Percentiles rank a stretch among this genome's conserved stretches.
phyloP scores from a whole-genome alignment of 2,113 vertebrate species.

The Plectropomus leopardus region DNA sequence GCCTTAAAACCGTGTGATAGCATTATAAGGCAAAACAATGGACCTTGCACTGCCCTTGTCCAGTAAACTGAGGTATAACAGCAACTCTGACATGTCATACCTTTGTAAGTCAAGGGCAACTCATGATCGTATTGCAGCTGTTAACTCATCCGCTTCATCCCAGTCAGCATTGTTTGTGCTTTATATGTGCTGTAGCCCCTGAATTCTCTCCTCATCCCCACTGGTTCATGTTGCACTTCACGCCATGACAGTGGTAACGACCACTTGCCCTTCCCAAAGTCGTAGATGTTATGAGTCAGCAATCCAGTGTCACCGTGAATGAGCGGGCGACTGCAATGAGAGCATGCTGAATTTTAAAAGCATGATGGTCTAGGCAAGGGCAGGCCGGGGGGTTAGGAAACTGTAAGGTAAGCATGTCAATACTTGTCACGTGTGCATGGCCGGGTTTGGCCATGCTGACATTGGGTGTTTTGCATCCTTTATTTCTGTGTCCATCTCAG shows the following conservation, averaged over 20 bases:
- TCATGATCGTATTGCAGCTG: slow-evolving; percentile 23
- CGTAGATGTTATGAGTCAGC: slow-evolving; percentile 68
- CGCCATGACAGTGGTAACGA: slow-evolving; percentile 42
- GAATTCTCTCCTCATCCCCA: slow-evolving; percentile 14
- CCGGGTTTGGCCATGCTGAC: slow-evolving; percentile 15
- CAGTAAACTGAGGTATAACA: not conserved
- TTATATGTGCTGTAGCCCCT: slow-evolving; percentile 12
- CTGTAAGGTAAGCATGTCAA: slow-evolving; percentile 61
- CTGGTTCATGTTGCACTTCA: slow-evolving; percentile 52
- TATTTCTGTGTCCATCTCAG: not conserved
- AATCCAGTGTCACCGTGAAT: slow-evolving; percentile 38
- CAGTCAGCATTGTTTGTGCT: slow-evolving; percentile 20
- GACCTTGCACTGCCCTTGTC: not conserved
- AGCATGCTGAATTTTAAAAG: slow-evolving; percentile 31
- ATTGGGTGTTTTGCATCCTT: slow-evolving; percentile 12
- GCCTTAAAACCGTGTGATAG: not conserved
- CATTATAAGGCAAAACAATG: not conserved
- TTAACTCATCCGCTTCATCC: slow-evolving; percentile 21
- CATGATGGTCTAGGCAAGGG: slow-evolving; percentile 45
- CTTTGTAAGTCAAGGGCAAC: slow-evolving; percentile 26
- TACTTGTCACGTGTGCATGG: slow-evolving; percentile 34
- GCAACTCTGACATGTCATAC: slow-evolving; percentile 1
- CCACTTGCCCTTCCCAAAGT: slow-evolving; percentile 72
- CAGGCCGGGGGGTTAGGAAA: slow-evolving; percentile 43
- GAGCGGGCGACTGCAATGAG: slow-evolving; percentile 1